Base-by-base conservation (phyloP, 2,888 invertebrate genomes). In the Stenodera caucasica region DNA sequence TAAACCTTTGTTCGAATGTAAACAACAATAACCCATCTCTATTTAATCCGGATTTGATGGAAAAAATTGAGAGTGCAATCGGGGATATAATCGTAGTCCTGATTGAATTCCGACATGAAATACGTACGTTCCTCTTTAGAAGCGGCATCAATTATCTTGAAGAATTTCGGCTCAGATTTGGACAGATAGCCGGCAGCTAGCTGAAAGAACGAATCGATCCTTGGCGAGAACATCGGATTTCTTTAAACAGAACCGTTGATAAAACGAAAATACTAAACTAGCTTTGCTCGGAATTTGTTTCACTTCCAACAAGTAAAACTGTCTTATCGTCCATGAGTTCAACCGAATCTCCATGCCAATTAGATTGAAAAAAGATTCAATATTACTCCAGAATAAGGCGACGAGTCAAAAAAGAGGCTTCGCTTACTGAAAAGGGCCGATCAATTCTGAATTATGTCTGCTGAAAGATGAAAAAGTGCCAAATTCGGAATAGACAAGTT, bases 401-500 rank as follows among this genome's bases (percentile, higher is more conserved):
- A 67, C 64, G 68, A 63, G 67, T 64, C 70, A 60, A 68, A 68
- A 68, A 66, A 63, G 60, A 62, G 53, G 57, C 64, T 60, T 66
- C 65, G 63, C 66, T 66, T 67, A 57, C 58, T 55, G 65, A 70
- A 70, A 72, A 66, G 66, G 65, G 68, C 61, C 67, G 63, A 70
- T 72, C 70, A 71, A 69, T 72, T 67, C 65, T 63, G 61, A 1
- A 14, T 5, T 26, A 26, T 26, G 7, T 26, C 14, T 3, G 2
- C 5, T 6, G 5, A 6, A 35, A 32, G 12, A 32, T 5, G 7
- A 26, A 26, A 66, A 66, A 63, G 70, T 69, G 68, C 62, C 65
- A 69, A 71, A 71, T 67, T 68, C 70, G 67, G 7, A 6, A 26
- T 26, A 60, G 67, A 65, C 68, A 65, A 69, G 70, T 71, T 71